Evolutionary conservation across 2,113 vertebrate species (phyloP).

Genomic region (Malurus cyaneus): DNA sequence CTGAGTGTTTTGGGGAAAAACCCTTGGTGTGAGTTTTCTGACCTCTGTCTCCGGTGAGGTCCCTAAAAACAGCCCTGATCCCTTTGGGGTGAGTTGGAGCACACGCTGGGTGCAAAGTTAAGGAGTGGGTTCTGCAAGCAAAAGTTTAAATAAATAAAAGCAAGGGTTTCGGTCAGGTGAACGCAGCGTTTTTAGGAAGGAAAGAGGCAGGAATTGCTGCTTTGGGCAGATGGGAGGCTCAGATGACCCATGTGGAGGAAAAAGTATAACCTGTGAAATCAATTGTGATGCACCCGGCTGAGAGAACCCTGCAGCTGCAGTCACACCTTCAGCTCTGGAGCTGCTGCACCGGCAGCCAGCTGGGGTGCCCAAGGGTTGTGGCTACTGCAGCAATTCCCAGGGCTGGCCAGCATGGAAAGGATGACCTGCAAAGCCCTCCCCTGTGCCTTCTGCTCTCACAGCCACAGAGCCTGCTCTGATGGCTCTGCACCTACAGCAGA

Average conservation of each 20-base stretch:
- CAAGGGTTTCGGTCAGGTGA: background rate
- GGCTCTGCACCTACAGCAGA: background rate
- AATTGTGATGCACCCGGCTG: background rate
- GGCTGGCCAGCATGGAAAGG: background rate
- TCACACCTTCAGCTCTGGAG: background rate
- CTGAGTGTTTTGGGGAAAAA: background rate
- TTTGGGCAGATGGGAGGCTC: background rate
- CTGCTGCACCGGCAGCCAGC: background rate
- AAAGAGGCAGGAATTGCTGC: background rate
- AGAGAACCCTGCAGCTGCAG: background rate
- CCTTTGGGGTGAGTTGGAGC: background rate
- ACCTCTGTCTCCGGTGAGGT: background rate
- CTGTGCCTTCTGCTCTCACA: background rate
- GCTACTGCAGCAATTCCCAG: background rate
- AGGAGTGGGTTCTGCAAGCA: background rate
- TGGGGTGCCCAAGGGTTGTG: accelerated
- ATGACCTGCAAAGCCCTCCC: background rate
- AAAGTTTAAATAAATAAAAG: background rate
- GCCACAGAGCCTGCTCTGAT: background rate
- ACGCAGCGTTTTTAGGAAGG: background rate
- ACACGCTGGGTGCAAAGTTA: background rate
- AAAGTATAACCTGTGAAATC: background rate
- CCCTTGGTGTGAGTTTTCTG: background rate
- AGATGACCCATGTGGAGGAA: background rate
- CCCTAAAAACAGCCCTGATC: background rate